Evolutionary conservation across 1,140 invertebrate genomes (phyloP).

Genomic region (Ridgeia piscesae): DNA sequence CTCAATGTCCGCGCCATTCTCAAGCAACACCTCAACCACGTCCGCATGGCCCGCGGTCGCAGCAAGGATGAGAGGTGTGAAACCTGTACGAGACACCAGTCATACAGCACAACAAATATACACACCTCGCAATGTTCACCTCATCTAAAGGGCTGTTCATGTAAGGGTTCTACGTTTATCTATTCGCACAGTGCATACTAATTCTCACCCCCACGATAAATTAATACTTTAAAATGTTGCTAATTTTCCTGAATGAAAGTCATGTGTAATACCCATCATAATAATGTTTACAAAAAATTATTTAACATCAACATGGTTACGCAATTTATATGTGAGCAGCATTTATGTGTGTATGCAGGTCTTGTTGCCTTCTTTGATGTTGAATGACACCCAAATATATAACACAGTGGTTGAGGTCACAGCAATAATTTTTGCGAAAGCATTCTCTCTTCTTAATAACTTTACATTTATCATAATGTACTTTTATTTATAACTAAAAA

Average conservation of each 20-base stretch:
- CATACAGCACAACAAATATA: neutral
- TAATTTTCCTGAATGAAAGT: too few relatives aligned
- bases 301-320: too few relatives aligned
- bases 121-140: neutral
- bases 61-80: slow-evolving; percentile 94
- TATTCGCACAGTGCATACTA: neutral
- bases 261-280: too few relatives aligned
- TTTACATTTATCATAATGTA: too few relatives aligned
- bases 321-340: too few relatives aligned
- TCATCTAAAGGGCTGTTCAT: neutral
- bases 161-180: neutral
- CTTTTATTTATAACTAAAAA: neutral
- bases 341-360: too few relatives aligned
- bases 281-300: too few relatives aligned
- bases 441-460: neutral
- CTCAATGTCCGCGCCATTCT: slow-evolving; percentile 92
- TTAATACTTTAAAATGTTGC: neutral
- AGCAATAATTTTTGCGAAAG: too few relatives aligned
- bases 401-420: too few relatives aligned
- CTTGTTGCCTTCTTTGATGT: too few relatives aligned
- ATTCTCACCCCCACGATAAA: slow-evolving; percentile 12
- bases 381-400: too few relatives aligned
- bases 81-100: slow-evolving; percentile 64
- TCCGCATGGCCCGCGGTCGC: slow-evolving; percentile 96
- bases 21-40: slow-evolving; percentile 88